phyloP scores from a whole-genome alignment of 1,140 invertebrate species.

The Penaeus japonicus region DNA sequence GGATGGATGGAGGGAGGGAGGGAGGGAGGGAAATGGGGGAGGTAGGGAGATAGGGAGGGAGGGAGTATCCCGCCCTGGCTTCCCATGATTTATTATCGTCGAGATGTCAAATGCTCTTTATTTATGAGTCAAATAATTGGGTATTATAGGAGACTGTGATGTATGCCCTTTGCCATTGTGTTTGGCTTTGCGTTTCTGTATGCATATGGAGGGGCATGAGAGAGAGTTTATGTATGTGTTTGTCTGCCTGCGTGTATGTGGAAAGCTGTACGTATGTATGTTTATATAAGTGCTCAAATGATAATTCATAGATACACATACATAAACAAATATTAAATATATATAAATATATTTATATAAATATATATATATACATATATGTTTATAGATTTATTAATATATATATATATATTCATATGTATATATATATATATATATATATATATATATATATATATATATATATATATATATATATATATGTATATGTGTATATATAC shows the following conservation, averaged over 20 bases:
- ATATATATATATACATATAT: constrained; percentile 9
- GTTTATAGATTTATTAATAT: background rate
- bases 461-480: constrained; percentile 6
- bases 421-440: background rate
- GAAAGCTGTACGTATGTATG: background rate
- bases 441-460: constrained; percentile 6
- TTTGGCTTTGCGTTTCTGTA: too few species aligned
- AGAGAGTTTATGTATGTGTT: too few species aligned
- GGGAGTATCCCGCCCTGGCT: too few species aligned
- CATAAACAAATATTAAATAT: background rate
- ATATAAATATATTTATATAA: constrained; percentile 3
- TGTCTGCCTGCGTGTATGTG: background rate
- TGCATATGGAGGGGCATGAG: too few species aligned
- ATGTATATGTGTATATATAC: background rate
- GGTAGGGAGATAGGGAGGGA: too few species aligned
- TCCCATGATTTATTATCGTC: too few species aligned
- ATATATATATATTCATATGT: background rate
- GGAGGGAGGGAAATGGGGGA: too few species aligned
- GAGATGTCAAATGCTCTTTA: too few species aligned
- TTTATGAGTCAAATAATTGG: too few species aligned
- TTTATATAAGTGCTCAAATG: background rate
- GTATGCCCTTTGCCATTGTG: too few species aligned
- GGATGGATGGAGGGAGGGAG: too few species aligned
- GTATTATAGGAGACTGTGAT: too few species aligned
- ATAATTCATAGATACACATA: background rate